phyloP scores from a whole-genome alignment of 92 coral and sea anemone genomes.

The Zoanthus sociatus region DNA sequence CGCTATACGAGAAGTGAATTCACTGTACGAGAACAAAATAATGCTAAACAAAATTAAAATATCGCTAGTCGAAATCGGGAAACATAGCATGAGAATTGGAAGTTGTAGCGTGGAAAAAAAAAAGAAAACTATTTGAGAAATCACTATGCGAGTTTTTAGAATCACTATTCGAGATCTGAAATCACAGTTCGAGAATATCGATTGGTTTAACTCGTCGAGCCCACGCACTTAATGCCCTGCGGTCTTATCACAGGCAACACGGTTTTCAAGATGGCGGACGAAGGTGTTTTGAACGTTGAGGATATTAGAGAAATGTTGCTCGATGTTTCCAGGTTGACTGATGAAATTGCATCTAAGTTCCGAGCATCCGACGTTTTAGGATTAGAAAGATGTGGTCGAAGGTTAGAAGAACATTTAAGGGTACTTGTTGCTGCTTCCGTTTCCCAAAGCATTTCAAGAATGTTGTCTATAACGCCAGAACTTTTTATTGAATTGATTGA shows the following conservation, averaged over 20 bases:
- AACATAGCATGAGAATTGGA: too few relatives aligned
- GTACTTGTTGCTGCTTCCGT: background rate
- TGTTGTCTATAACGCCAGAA: background rate
- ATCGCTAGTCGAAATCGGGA: too few relatives aligned
- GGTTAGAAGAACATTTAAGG: too few relatives aligned
- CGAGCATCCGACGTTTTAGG: background rate
- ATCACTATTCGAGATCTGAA: too few relatives aligned
- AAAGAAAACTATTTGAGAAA: too few relatives aligned
- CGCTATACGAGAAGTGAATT: too few relatives aligned
- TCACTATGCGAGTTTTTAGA: too few relatives aligned
- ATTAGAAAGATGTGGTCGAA: too few relatives aligned
- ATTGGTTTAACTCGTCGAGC: background rate
- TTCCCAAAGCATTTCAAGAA: background rate
- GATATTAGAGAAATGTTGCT: background rate
- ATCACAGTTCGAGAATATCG: too few relatives aligned
- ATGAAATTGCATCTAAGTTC: background rate
- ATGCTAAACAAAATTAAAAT: too few relatives aligned
- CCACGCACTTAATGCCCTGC: background rate
- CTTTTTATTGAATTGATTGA: background rate
- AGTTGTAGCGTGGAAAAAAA: too few relatives aligned
- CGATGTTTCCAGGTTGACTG: background rate
- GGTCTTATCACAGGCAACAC: background rate
- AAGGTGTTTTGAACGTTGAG: background rate
- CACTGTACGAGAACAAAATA: too few relatives aligned
- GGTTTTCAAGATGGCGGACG: constrained; percentile 1